Evolutionary conservation across 2,888 invertebrate species (phyloP), one percentile per base, ranked within the genome.

Genomic region (Hydraecia micacea): DNA sequence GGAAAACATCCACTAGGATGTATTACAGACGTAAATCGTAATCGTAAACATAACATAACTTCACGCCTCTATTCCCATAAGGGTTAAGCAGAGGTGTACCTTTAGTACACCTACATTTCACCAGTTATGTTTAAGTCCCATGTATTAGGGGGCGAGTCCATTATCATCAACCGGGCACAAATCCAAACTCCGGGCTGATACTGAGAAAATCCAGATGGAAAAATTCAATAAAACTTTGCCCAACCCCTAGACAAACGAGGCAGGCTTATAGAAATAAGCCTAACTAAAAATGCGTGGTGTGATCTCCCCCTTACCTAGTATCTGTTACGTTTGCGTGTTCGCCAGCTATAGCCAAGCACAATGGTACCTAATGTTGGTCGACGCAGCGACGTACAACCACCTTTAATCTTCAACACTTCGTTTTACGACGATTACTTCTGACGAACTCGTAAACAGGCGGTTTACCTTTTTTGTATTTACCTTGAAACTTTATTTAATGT

Each of bases 401-500:
- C 39, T 55, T 62, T 71, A 70, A 68, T 78, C 77, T 85, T 73
- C 55, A 73, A 71, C 72, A 82, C 66, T 46, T 60, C 46, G 32
- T 84, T 65, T 65, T 15, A n/a, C 28, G n/a, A 39, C 68, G 13
- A 73, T 5, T 62, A 70, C 25, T 52, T 52, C 55, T 42, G 49
- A 65, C 21, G 32, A 55, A 62, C 69, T 83, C 84, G 7, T 84
- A 79, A 79, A 73, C 70, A 70, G 46, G 73, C 60, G 55, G 42
- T 39, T 72, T 70, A n/a, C 65, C 60, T 73, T 75, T 67, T 69
- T 69, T 69, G 58, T 63, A 39, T 66, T 9, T 73, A 6, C 15
- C 21, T 55, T 15, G 21, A 21, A 62, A 76, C 58, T 83, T 68
- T 69, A 72, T 42, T 39, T 46, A 36, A 73, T 28, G 75, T 39